These are phyloP conservation scores for Syritta pipiens DNA, from an alignment of 2,888 invertebrate species.

Conservation along the genomic window DNA sequence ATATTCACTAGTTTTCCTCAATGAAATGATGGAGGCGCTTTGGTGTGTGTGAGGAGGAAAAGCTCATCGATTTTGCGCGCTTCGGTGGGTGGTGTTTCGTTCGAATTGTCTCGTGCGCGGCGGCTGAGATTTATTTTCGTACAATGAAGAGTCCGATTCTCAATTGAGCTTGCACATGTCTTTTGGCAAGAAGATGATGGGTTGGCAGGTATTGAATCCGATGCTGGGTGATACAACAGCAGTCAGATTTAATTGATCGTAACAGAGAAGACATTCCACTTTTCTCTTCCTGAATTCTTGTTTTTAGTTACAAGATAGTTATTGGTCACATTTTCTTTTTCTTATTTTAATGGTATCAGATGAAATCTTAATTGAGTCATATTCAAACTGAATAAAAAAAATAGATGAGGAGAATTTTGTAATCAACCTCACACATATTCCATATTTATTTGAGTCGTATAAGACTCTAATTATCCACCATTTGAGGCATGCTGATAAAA, in stretches of 20 bases:
- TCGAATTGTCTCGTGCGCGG: constrained; percentile 16
- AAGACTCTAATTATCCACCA: too few species aligned
- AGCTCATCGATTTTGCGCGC: constrained; percentile 41
- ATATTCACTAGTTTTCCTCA: constrained; percentile 38
- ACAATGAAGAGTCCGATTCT: constrained; percentile 20
- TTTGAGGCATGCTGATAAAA: too few species aligned
- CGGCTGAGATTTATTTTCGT: constrained; percentile 43
- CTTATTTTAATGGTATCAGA: too few species aligned
- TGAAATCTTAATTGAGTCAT: too few species aligned
- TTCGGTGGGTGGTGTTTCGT: constrained; percentile 22
- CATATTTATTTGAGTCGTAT: too few species aligned
- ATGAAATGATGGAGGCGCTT: constrained; percentile 23
- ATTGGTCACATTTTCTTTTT: too few species aligned
- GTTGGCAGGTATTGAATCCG: background rate
- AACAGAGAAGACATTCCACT: background rate
- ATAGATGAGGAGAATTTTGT: too few species aligned
- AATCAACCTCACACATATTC: too few species aligned
- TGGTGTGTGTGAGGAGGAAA: constrained; percentile 7
- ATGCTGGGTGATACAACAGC: background rate
- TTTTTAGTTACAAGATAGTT: background rate
- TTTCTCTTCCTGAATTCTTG: background rate
- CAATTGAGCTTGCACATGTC: constrained; percentile 8
- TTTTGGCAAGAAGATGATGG: background rate
- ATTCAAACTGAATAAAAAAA: too few species aligned
- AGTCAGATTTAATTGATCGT: constrained; percentile 9